These are phyloP conservation scores for Drosophila chauvacae DNA, from an alignment of 1,140 invertebrate species.

Conservation along the genomic window DNA sequence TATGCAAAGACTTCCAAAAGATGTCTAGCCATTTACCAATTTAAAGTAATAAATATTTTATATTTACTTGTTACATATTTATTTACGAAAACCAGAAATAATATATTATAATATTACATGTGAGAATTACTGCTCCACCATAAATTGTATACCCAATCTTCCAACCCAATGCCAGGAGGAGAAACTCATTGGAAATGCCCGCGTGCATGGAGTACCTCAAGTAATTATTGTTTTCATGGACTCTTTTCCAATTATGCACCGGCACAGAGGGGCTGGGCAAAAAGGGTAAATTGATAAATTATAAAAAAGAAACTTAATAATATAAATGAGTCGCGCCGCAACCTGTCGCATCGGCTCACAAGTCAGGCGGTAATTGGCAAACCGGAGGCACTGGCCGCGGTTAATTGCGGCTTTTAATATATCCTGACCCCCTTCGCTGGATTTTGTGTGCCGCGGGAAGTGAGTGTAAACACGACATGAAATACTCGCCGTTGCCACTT, in stretches of 20 bases:
- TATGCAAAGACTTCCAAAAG: not conserved
- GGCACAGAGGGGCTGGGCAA: constrained; percentile 14
- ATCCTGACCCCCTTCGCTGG: constrained; percentile 53
- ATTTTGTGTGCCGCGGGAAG: constrained; percentile 49
- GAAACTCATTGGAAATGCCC: constrained; percentile 4
- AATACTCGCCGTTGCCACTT: constrained; percentile 66
- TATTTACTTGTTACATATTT: not conserved
- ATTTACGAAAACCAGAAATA: not conserved
- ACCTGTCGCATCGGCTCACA: constrained; percentile 62
- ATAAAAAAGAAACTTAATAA: constrained; percentile 73
- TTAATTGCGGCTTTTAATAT: constrained; percentile 77
- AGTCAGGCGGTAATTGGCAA: constrained; percentile 49
- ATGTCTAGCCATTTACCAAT: not conserved
- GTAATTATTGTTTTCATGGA: constrained; percentile 36
- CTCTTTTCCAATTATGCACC: constrained; percentile 23
- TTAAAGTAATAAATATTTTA: not conserved
- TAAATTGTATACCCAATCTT: not conserved
- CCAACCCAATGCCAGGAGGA: not conserved
- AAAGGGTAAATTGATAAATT: constrained; percentile 66
- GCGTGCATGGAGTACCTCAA: not conserved
- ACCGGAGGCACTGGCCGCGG: constrained; percentile 35
- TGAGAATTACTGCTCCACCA: not conserved
- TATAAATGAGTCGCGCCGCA: constrained; percentile 70
- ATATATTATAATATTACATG: not conserved
- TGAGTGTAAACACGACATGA: constrained; percentile 82